Evolutionary conservation across 2,888 invertebrate species (phyloP), one percentile per base, ranked within the genome.

Genomic region (Dusona sp.): DNA sequence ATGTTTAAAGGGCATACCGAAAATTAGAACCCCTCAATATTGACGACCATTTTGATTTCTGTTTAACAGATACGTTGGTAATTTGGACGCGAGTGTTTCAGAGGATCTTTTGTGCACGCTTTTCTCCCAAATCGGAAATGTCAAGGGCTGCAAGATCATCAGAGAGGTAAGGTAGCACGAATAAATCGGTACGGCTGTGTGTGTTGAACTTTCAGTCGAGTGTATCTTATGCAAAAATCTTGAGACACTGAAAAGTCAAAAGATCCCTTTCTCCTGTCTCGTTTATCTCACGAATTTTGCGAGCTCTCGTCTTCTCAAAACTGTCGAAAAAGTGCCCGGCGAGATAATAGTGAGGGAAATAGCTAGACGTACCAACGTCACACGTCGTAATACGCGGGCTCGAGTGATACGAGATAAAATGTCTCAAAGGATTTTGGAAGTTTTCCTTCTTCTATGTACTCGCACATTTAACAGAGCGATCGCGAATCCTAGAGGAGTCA

Each of bases 131-230:
- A 95, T 96, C 87, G 96, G 96, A 86, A 94, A 94, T 65, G 95
- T 96, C 88, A 95, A 95, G 91, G 95, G 96, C 90, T 96, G 96
- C 93, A 96, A 96, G 94, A 95, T 96, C 89, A 96, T 96, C 88
- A 95, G 95, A 90, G 96, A 96, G 95, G 91, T 92, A 91, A 91
- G 90, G 9, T 0, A 54, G 42, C 25, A 38, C 48, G 79, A 68
- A 64, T 54, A 68, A 68, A 74, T 65, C 22, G 42, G 36, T 19
- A 54, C 13, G 19, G 0, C n/a, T 4, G 36, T 54, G 36, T 38
- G 0, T 9, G 51, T 42, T 65, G 13, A 54, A 38, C 51, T 67
- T 29, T 38, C 7, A 19, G 61, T 29, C 29, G 13, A 33, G 33
- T 36, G 11, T 38, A 65, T 77, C 48, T 33, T 11, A 4, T 7